A percentile compares a stretch with the other conserved stretches of the same genome.
These are phyloP conservation scores for Cyanoderma ruficeps DNA, from an alignment of 2,113 vertebrate genomes.

Conservation along the genomic window DNA sequence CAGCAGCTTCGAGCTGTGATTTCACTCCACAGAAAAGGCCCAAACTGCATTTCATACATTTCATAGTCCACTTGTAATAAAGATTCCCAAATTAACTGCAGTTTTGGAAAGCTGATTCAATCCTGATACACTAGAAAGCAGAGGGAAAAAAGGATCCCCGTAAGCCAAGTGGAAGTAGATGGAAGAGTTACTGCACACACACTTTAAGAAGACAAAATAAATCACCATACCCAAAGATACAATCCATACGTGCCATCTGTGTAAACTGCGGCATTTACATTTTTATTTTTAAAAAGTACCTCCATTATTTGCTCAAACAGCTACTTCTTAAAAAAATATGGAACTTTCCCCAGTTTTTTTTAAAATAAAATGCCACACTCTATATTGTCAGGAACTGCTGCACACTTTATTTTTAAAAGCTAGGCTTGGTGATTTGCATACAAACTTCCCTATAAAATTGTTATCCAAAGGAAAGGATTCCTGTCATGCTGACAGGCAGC, in stretches of 20 bases:
- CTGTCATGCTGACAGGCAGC: slow-evolving; percentile 55
- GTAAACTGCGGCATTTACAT: slow-evolving; percentile 72
- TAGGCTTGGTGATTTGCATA: slow-evolving; percentile 62
- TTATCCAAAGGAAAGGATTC: slow-evolving; percentile 49
- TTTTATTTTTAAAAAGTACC: slow-evolving; percentile 72
- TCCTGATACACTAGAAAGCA: slow-evolving; percentile 38
- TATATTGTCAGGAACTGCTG: slow-evolving; percentile 57
- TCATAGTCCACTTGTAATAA: neutral
- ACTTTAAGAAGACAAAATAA: slow-evolving; percentile 56
- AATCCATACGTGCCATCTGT: slow-evolving; percentile 34
- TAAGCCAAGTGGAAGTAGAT: slow-evolving; percentile 50
- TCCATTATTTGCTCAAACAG: slow-evolving; percentile 72
- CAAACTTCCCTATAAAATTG: slow-evolving; percentile 71
- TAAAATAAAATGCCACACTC: slow-evolving; percentile 76
- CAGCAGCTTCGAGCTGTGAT: slow-evolving; percentile 36
- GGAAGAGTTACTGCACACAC: slow-evolving; percentile 48
- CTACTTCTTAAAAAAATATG: slow-evolving; percentile 77
- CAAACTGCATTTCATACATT: slow-evolving; percentile 29
- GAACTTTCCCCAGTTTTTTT: slow-evolving; percentile 67
- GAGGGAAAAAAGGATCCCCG: slow-evolving; percentile 47
- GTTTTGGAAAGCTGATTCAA: slow-evolving; percentile 22
- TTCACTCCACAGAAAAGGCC: slow-evolving; percentile 55
- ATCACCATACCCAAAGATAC: slow-evolving; percentile 6
- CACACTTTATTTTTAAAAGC: slow-evolving; percentile 69
- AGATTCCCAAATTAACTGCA: neutral